Base-by-base conservation (phyloP, 1,140 invertebrate species). In the Drosophila nikananu region DNA sequence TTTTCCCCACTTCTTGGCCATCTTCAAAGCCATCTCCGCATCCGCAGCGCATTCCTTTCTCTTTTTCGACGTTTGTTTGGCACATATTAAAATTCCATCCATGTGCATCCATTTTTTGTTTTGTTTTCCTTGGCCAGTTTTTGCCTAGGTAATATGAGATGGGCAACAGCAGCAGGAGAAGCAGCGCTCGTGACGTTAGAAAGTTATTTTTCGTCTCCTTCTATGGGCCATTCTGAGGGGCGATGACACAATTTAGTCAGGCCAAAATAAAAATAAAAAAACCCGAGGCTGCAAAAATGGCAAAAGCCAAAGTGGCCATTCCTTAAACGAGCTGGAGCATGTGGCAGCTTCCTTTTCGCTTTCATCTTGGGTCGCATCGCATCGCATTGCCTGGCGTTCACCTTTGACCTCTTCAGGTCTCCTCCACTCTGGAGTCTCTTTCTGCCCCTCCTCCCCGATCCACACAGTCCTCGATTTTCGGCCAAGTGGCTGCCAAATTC, bases 21-120 rank as follows among this genome's bases (percentile, higher is more conserved):
- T 52, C 49, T 54, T 19, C 54, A 59, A 37, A 55, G 49, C 17
- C 25, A 30, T 32, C 51, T 32, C 51, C 51, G 27, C 49, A 52
- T 52, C n/a, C 27, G 12, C 49, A 52, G 52, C 21, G 39, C 46
- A 72, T 75, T 75, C 72, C 72, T 75, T 75, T 75, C 72, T 75
- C 72, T 75, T 75, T 75, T 75, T 48, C 42, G 72, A 30, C 42
- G 75, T 55, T 72, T 72, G 75, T 55, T 72, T 72, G 70, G 70
- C 66, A 74, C 71, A 74, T 74, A 74, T 73, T 74, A 73, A 74
- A 61, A 74, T 74, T 74, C 71, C 71, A 74, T 74, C 71, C 71
- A 74, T 74, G 70, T 74, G 71, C 71, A 74, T 73, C 71, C 54
- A 60, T 30, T 52, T 68, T 32, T 52, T 37, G 35, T 23, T 57